Percentiles rank a stretch among this genome's conserved stretches.
These are phyloP conservation scores for Bambusicola thoracicus DNA, from an alignment of 2,113 vertebrate species.

Conservation along the genomic window DNA sequence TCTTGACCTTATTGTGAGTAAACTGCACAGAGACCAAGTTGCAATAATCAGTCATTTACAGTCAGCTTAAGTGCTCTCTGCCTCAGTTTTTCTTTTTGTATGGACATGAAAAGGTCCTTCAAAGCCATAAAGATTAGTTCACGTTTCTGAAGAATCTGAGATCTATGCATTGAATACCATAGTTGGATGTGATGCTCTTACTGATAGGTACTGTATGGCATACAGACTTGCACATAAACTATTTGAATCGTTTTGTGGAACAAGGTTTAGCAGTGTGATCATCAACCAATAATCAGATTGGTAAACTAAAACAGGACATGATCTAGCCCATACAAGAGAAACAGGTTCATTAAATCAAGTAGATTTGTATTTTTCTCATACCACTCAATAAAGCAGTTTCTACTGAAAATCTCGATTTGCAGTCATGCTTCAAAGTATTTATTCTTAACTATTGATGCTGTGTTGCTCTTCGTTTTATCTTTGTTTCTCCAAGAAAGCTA, in stretches of 20 bases:
- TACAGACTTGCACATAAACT: background rate
- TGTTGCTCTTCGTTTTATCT: background rate
- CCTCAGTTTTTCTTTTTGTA: slow-evolving; percentile 19
- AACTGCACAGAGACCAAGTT: slow-evolving; percentile 30
- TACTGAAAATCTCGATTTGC: background rate
- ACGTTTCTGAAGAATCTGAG: background rate
- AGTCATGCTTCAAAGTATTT: background rate
- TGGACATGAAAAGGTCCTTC: background rate
- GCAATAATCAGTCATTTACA: slow-evolving; percentile 50
- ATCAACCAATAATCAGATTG: background rate
- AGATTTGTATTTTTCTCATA: background rate
- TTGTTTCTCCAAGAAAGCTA: background rate
- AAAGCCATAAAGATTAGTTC: background rate
- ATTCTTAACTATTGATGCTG: background rate
- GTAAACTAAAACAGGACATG: background rate
- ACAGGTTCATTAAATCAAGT: background rate
- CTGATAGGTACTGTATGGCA: background rate
- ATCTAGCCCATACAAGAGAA: background rate
- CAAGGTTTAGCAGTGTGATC: background rate
- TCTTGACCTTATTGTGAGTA: slow-evolving; percentile 53
- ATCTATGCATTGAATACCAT: background rate
- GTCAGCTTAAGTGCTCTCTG: slow-evolving; percentile 35
- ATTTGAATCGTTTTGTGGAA: background rate
- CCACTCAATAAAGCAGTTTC: background rate
- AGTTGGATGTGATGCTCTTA: background rate